Base-by-base conservation (phyloP, 37 sponge, comb jelly and placozoan genomes). In the Aplysina aerophoba region DNA sequence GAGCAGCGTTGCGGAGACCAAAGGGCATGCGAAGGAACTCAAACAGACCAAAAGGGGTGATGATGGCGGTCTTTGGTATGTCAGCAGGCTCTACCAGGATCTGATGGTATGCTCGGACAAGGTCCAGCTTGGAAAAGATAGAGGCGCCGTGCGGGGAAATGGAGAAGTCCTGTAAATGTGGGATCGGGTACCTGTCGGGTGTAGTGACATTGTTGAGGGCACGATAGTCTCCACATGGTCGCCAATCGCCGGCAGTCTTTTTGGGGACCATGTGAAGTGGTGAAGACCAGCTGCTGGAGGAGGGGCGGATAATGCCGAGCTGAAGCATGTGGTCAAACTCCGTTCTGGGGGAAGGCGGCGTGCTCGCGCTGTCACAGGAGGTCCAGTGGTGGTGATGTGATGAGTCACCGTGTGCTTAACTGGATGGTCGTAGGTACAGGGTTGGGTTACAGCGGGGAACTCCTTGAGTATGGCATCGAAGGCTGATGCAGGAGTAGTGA, bases 221-320 rank as follows among this genome's bases (percentile, higher is more conserved):
- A 1, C 85, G 87, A 77, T 90, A 93, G 79, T 90, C 93, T 25
- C 88, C 93, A 87, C 93, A 89, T 17, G 88, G 93, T 16, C 90
- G 71, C 93, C 93, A 89, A 56, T 91, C 88, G 1, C 91, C 82
- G 3, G 85, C 63, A 0, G 90, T 79, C 50, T 80, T 85, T 75
- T 91, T 91, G 31, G 88, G 86, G 64, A 90, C 83, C 90, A 90
- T 85, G 86, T 90, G 86, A 15, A 82, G 41, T 53, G 86, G 75
- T 34, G 86, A 81, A 27, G 83, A 59, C 72, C 90, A 85, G 75
- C 41, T 35, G 34, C 82, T 81, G 59, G 81, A 81, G 30, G 82
- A 87, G 22, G 81, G 60, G 15, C 71, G 64, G 44, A 87, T 87
- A 60, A 87, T 87, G 17, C 87, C 87, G 64, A 79, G 40, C 24